Evolutionary conservation across 1,140 invertebrate genomes (phyloP).

Genomic region (Homarus americanus): DNA sequence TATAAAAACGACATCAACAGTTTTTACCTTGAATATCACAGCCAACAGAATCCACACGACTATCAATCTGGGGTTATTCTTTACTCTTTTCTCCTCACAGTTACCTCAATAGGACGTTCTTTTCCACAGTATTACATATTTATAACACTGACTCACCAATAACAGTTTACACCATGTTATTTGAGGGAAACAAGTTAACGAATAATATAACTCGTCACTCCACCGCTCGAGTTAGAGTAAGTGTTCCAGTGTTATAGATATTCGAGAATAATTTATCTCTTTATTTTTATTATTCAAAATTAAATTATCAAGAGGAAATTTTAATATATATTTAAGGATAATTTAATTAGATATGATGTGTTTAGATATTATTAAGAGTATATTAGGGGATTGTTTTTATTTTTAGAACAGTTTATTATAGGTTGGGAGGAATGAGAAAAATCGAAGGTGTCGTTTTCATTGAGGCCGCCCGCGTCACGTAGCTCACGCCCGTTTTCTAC

Average conservation of each 20-base stretch:
- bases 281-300: neutral
- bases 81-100: neutral
- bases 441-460: slow-evolving; percentile 13
- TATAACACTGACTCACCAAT: slow-evolving; percentile 8
- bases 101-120: neutral
- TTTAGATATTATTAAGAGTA: too few relatives aligned
- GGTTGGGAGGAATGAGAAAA: neutral
- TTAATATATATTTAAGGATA: too few relatives aligned
- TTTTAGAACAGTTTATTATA: neutral
- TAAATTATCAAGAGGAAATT: neutral
- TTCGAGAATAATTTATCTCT: neutral
- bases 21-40: neutral
- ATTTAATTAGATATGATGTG: too few relatives aligned
- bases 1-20: neutral
- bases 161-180: neutral
- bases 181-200: neutral
- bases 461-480: neutral
- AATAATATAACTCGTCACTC: neutral
- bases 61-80: neutral
- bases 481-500: neutral
- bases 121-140: neutral
- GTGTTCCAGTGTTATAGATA: neutral
- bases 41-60: neutral
- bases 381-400: neutral
- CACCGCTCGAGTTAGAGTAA: slow-evolving; percentile 7